phyloP scores from a whole-genome alignment of 2,113 vertebrate species.

The Sebastes fasciatus region DNA sequence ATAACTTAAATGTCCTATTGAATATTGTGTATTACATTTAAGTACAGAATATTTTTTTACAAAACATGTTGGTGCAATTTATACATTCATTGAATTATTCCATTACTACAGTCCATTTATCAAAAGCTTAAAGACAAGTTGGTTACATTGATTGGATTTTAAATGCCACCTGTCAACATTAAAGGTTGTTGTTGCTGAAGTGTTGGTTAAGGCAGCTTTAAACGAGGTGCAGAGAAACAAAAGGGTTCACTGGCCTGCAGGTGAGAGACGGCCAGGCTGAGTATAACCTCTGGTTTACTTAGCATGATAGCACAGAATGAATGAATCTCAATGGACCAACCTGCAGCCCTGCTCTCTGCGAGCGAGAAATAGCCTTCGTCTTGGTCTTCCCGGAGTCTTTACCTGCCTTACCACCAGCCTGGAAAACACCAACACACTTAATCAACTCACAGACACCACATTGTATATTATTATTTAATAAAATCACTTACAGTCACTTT shows the following conservation, averaged over 20 bases:
- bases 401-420: slow-evolving; percentile 97
- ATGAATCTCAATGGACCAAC: slow-evolving; percentile 78
- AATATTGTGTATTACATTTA: no score
- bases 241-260: neutral
- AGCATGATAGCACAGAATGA: slow-evolving; percentile 47
- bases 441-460: rapidly evolving
- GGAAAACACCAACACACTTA: neutral
- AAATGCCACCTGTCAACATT: neutral
- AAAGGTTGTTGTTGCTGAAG: no score
- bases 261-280: neutral
- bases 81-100: no score
- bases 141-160: no score
- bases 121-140: no score
- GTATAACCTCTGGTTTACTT: slow-evolving; percentile 18
- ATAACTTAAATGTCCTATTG: neutral
- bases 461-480: rapidly evolving
- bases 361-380: slow-evolving; percentile 97
- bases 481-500: neutral
- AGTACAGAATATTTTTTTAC: no score
- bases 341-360: slow-evolving; percentile 96
- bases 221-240: neutral
- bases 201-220: no score
- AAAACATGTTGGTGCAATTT: no score
- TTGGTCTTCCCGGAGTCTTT: slow-evolving; percentile 99
- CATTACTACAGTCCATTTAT: no score